Percentiles rank a stretch among this genome's conserved stretches.
Conservation (phyloP, 2,113 vertebrate species). For the Leptobrachium ailaonicum region DNA sequence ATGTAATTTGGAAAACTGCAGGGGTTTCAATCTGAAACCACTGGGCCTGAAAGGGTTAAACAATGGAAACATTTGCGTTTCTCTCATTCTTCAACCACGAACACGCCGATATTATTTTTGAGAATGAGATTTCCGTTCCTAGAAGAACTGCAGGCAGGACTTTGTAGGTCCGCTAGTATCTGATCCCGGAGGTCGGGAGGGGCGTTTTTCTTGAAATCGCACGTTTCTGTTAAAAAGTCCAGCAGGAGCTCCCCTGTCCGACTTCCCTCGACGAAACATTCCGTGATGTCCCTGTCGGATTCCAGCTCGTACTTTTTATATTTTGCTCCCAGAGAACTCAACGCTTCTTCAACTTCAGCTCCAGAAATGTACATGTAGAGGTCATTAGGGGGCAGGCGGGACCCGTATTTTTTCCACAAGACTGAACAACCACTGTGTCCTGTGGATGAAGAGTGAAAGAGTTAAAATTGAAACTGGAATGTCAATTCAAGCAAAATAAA, state of each 20-base stretch:
- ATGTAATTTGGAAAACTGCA: too few relatives aligned
- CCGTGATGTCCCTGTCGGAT: conserved; percentile 84
- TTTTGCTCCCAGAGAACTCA: conserved; percentile 71
- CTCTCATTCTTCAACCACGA: conserved; percentile 65
- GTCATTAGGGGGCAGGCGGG: conserved; percentile 64
- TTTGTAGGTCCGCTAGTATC: conserved; percentile 73
- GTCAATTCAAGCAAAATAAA: too few relatives aligned
- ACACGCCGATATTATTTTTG: conserved; percentile 75
- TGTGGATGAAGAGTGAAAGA: conserved; percentile 52
- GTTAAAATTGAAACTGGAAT: too few relatives aligned
- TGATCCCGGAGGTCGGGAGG: conserved; percentile 74
- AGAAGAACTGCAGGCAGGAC: conserved; percentile 74
- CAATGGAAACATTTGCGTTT: too few relatives aligned
- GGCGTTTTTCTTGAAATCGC: conserved; percentile 76
- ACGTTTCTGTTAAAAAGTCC: conserved; percentile 87
- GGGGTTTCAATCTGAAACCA: too few relatives aligned
- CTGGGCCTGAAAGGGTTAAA: too few relatives aligned
- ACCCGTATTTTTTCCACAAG: conserved; percentile 71
- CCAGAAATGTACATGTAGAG: conserved; percentile 73
- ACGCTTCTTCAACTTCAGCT: conserved; percentile 67
- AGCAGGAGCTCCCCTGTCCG: conserved; percentile 81
- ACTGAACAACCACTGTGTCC: conserved; percentile 77
- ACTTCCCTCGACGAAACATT: conserved; percentile 82
- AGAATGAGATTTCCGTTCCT: conserved; percentile 80
- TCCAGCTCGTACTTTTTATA: conserved; percentile 72